Base-by-base conservation (phyloP, 2,113 vertebrate species). In the Oxyura jamaicensis region DNA sequence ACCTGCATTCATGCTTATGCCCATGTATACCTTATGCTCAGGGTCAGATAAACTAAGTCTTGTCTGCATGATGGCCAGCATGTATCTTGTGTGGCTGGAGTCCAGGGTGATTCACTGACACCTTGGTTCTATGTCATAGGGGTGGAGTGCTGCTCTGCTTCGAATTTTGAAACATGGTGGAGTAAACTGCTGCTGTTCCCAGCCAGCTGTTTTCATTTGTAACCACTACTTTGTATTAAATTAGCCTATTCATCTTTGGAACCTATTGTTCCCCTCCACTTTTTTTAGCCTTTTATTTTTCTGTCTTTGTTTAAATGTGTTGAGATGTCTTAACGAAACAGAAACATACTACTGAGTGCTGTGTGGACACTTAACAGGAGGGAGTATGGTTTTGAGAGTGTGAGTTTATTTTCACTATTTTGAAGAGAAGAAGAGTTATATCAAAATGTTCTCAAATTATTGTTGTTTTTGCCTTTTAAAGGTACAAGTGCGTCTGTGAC, bases 401-500 rank as follows among this genome's bases (percentile, higher is more conserved):
- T n/a, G 44, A 23, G 60, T 56, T 86, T 93, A 19, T 90, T 93
- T 92, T 76, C 74, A 66, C 11, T 59, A 19, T 91, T 93, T 93
- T 81, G 36, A 26, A 65, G 36, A 7, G 10, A 62, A 7, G 10
- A 62, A 44, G 44, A 90, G 21, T 63, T 66, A 35, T 16, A 73
- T 76, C 60, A 79, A 36, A 79, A 72, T 18, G 50, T 17, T 90
- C 78, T 92, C 71, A 93, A 89, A 89, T 56, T 65, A 11, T 29
- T 93, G 6, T 68, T 89, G 56, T 44, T 93, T 95, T 96, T 94
- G 39, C 42, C 7, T 91, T 50, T 91, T 72, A 29, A 97, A 99
- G 99, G 87, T 99, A 99, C 95, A 98, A 91, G 60, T 99, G 99
- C 91, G 95, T 98, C 86, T 99, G 99, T 16, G 96, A 98, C 39